phyloP scores from a whole-genome alignment of 2,888 invertebrate species.

The Diarsia dahlii region DNA sequence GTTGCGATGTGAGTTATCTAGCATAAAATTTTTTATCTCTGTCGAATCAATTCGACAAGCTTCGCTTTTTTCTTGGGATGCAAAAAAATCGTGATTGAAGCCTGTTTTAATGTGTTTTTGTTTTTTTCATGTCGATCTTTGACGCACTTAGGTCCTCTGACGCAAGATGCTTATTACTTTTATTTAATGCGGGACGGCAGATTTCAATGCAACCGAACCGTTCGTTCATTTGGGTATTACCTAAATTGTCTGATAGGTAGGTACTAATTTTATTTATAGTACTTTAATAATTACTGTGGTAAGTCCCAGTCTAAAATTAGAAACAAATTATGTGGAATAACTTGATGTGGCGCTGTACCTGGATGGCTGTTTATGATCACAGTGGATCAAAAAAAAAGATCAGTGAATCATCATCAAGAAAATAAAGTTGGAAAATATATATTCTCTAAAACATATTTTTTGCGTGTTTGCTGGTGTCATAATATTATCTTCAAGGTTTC shows the following conservation, averaged over 20 bases:
- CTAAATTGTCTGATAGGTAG: background rate
- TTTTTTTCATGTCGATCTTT: conserved; percentile 16
- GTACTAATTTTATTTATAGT: conserved; percentile 6
- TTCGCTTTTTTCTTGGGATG: conserved; percentile 29
- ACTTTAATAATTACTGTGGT: background rate
- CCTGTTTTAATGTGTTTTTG: conserved; percentile 17
- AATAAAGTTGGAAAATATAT: background rate
- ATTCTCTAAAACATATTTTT: background rate
- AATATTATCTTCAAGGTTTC: conserved; percentile 34
- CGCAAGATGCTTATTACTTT: conserved; percentile 28
- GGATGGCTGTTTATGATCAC: background rate
- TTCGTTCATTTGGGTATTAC: background rate
- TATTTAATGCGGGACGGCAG: background rate
- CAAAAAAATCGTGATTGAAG: conserved; percentile 52
- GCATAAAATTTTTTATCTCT: conserved; percentile 17
- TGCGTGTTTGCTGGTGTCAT: background rate
- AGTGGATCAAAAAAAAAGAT: background rate
- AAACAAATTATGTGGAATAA: background rate
- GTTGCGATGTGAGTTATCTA: conserved; percentile 16
- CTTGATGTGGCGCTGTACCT: background rate
- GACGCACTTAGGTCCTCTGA: conserved; percentile 50
- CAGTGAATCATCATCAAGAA: conserved; percentile 1
- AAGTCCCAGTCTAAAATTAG: conserved; percentile 19
- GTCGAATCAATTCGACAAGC: conserved; percentile 53
- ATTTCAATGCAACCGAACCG: background rate